Conservation (phyloP, 2,797 vertebrate genomes). For the Xerus rutilus region DNA sequence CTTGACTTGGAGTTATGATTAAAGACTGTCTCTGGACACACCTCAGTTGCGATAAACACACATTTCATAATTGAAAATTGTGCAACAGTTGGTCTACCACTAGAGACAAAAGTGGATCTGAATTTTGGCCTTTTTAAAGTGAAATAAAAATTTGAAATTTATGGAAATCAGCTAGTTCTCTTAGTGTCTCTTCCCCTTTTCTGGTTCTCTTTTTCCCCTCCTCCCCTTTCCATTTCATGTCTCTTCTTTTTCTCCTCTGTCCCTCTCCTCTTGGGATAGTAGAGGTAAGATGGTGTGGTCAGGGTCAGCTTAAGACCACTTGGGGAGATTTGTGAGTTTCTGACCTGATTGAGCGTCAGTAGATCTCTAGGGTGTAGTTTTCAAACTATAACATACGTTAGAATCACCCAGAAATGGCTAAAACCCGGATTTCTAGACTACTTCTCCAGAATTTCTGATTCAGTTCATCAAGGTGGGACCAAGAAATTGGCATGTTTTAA, state of each 20-base stretch:
- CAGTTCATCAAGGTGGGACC: background rate
- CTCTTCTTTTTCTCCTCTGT: background rate
- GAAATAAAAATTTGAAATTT: background rate
- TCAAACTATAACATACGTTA: background rate
- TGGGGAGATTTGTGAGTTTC: background rate
- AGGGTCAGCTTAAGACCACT: background rate
- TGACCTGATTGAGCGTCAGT: background rate
- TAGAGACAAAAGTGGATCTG: background rate
- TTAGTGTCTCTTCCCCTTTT: background rate
- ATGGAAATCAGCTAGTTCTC: background rate
- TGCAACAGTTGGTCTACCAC: background rate
- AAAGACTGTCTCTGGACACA: background rate
- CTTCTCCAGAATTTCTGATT: background rate
- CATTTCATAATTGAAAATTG: background rate
- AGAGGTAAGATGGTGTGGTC: background rate
- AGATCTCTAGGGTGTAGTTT: background rate
- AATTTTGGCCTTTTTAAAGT: conserved; percentile 18
- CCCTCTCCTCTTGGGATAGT: background rate
- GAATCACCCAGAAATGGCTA: background rate
- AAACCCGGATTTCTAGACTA: background rate
- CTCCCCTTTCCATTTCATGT: background rate
- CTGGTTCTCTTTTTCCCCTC: too few species aligned
- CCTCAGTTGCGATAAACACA: background rate
- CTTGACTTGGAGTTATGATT: background rate
- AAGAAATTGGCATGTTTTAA: background rate